Percentiles rank a stretch among this genome's conserved stretches.
Evolutionary conservation across 2,113 vertebrate species (phyloP).

Genomic region (Nothobranchius furzeri): DNA sequence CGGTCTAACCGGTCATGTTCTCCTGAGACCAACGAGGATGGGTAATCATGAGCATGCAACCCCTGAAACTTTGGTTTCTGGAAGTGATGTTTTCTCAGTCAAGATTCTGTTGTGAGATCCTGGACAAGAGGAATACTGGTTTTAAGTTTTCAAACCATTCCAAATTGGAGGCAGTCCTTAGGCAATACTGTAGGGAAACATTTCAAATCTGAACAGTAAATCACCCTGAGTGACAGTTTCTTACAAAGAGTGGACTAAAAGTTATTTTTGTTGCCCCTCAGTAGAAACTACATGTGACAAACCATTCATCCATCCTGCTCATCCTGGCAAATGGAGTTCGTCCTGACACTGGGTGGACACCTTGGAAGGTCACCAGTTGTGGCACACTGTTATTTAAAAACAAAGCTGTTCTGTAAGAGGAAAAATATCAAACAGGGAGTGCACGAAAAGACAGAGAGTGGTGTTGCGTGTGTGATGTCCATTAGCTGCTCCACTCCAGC

Average conservation of each 20-base stretch:
- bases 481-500: conserved; percentile 44
- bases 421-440: background rate
- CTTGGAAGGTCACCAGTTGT: background rate
- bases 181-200: conserved; percentile 1
- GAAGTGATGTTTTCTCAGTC: background rate
- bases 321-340: background rate
- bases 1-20: too few species aligned
- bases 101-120: background rate
- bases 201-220: background rate
- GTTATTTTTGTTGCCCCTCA: background rate
- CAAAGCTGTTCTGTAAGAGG: background rate
- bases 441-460: background rate
- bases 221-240: background rate
- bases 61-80: too few species aligned
- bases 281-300: conserved; percentile 1
- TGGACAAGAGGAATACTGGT: background rate
- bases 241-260: background rate
- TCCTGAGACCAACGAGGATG: too few species aligned
- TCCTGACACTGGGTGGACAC: background rate
- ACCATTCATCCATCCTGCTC: background rate
- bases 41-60: too few species aligned
- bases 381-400: conserved; percentile 1
- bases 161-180: background rate
- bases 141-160: conserved; percentile 14
- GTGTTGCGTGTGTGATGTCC: conserved; percentile 43